Conservation (phyloP, 2,113 vertebrate genomes). For the Scomber japonicus region DNA sequence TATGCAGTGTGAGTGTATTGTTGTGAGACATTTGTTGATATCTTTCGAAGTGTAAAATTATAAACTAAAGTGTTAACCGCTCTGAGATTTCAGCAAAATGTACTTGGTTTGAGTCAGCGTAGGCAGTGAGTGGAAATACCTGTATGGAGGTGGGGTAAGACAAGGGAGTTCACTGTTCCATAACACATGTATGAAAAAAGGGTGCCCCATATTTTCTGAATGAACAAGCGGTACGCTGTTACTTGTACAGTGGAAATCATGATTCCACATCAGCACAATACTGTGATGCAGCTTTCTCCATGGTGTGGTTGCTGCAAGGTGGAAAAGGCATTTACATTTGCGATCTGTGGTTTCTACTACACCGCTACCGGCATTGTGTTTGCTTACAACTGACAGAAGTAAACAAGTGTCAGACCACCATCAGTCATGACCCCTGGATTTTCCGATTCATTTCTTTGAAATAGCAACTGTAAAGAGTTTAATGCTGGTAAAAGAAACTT, state of each 20-base stretch:
- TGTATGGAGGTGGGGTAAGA: slow-evolving; percentile 1
- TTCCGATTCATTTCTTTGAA: not conserved
- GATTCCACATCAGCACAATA: not conserved
- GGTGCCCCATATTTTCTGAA: slow-evolving; percentile 6
- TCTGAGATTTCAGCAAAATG: not conserved
- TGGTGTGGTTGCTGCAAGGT: slow-evolving; percentile 38
- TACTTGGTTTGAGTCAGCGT: slow-evolving; percentile 17
- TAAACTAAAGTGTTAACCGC: not conserved
- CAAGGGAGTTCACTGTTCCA: slow-evolving; percentile 6
- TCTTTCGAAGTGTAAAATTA: not conserved
- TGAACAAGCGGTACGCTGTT: not conserved
- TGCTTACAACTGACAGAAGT: not conserved
- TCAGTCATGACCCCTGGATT: not conserved
- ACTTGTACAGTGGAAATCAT: slow-evolving; percentile 37
- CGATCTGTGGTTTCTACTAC: slow-evolving; percentile 15
- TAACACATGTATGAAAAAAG: not conserved
- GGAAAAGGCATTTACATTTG: not conserved
- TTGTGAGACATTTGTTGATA: not conserved
- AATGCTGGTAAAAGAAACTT: not conserved
- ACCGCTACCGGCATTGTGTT: not conserved
- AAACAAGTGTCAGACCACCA: slow-evolving; percentile 11
- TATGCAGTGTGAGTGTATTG: not conserved
- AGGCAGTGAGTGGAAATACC: slow-evolving; percentile 50
- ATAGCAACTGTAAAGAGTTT: not conserved
- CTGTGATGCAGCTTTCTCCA: slow-evolving; percentile 42